A percentile compares a stretch with the other conserved stretches of the same genome.
These are phyloP conservation scores for Oenanthe melanoleuca DNA, from an alignment of 2,113 vertebrate genomes.

Conservation along the genomic window DNA sequence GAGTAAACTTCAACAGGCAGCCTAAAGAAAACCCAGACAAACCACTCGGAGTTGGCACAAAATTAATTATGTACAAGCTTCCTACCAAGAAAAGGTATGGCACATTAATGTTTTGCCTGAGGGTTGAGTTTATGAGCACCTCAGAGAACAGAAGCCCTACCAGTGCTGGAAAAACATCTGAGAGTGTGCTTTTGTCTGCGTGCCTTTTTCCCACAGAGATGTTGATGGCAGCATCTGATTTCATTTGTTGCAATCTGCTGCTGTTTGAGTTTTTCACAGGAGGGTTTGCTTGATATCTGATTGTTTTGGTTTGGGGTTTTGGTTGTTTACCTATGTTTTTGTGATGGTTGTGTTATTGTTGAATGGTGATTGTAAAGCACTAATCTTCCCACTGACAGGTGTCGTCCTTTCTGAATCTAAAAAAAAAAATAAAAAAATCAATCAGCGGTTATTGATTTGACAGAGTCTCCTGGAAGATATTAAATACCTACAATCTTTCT, in stretches of 20 bases:
- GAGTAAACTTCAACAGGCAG: not conserved
- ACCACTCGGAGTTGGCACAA: not conserved
- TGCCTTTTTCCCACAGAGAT: not conserved
- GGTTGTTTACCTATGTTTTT: slow-evolving; percentile 75
- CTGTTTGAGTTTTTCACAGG: slow-evolving; percentile 17
- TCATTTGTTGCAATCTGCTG: not conserved
- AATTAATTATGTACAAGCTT: not conserved
- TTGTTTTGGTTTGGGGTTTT: slow-evolving; percentile 40
- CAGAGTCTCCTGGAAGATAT: slow-evolving; percentile 37
- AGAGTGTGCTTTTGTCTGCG: not conserved
- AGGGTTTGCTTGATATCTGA: slow-evolving; percentile 42
- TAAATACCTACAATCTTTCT: slow-evolving; percentile 44
- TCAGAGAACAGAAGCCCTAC: not conserved
- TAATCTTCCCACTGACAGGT: slow-evolving; percentile 18
- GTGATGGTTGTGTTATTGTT: slow-evolving; percentile 74
- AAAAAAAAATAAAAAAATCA: not conserved
- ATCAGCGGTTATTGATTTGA: slow-evolving; percentile 49
- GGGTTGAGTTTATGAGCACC: not conserved
- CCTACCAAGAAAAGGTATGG: not conserved
- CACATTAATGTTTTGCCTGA: not conserved
- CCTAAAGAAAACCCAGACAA: not conserved
- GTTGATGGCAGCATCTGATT: not conserved
- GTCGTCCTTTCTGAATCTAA: not conserved
- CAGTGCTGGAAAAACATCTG: not conserved
- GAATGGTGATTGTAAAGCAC: slow-evolving; percentile 73